Base-by-base conservation (phyloP, 2,888 invertebrate genomes). In the Microctonus brassicae region DNA sequence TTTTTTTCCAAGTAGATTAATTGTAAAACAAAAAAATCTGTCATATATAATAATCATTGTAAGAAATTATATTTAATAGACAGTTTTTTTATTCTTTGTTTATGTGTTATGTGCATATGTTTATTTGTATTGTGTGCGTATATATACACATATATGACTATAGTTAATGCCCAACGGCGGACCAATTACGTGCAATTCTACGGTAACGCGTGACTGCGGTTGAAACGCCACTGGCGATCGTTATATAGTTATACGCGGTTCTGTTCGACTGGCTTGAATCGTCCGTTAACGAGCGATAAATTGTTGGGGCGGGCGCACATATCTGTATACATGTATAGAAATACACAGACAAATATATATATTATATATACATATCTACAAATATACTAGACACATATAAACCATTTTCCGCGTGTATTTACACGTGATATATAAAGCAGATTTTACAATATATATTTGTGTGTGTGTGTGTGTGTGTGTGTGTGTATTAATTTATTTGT, bases 211-310 rank as follows among this genome's bases (percentile, higher is more conserved):
- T 77, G 79, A 81, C 76, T 78, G 70, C 69, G 73, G 69, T 55
- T 62, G 55, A 52, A 69, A 52, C 57, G 57, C 33, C 58, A 58
- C 58, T 58, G 58, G 58, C 58, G 70, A 75, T 79, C 80, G 79
- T 81, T 81, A 80, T 79, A 76, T 55, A 47, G 47, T 47, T 47
- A 26, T 55, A 55, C 26, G 26, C 77, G 58, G 62, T 67, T 72
- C 70, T 70, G 69, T 62, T 57, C 60, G 67, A 63, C 67, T 57
- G 65, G 73, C 69, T 52, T 72, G 76, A 75, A 68, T 67, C 71
- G 74, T 69, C 66, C 72, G 75, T 77, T 81, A 80, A 82, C 81
- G 80, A 81, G 80, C 81, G 79, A 81, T 81, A 75, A 75, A 75
- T 75, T 75, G 72, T 68, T 70, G 72, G 70, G 53, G 69, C 66